phyloP scores from a whole-genome alignment of 2,797 vertebrate species.

The Melanotaenia boesemani region DNA sequence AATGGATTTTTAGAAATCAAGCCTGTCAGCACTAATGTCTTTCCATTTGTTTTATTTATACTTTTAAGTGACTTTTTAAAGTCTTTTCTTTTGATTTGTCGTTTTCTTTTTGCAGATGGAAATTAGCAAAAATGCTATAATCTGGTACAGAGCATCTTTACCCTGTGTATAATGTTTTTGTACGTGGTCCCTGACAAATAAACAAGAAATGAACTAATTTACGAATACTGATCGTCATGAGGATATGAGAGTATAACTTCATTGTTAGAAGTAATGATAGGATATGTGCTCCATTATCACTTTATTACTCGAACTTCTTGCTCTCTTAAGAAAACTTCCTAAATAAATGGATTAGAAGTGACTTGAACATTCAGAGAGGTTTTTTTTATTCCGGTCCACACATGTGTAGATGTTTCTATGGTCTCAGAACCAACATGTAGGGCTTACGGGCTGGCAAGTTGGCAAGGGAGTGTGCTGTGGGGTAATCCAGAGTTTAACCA shows the following conservation, averaged over 20 bases:
- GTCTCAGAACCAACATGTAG: slow-evolving; percentile 2
- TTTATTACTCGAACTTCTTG: not conserved
- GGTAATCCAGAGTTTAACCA: slow-evolving; percentile 44
- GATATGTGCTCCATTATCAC: not conserved
- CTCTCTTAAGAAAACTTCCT: not conserved
- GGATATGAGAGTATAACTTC: not conserved
- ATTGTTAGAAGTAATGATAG: not conserved
- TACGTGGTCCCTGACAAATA: too few species aligned
- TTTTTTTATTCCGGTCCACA: not conserved
- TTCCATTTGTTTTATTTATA: too few species aligned
- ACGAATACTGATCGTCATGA: not conserved
- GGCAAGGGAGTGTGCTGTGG: slow-evolving; percentile 24
- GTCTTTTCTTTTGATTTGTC: too few species aligned
- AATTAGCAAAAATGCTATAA: too few species aligned
- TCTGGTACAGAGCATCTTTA: too few species aligned
- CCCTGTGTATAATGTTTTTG: too few species aligned
- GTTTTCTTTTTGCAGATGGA: too few species aligned
- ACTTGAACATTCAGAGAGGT: not conserved
- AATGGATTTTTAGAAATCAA: too few species aligned
- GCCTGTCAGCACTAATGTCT: too few species aligned
- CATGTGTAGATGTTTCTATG: not conserved
- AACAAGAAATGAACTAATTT: too few species aligned
- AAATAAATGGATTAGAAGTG: not conserved
- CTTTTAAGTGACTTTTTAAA: too few species aligned
- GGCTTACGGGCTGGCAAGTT: slow-evolving; percentile 19